These are phyloP conservation scores for Lichenostomus cassidix DNA, from an alignment of 2,113 vertebrate genomes.

Conservation along the genomic window DNA sequence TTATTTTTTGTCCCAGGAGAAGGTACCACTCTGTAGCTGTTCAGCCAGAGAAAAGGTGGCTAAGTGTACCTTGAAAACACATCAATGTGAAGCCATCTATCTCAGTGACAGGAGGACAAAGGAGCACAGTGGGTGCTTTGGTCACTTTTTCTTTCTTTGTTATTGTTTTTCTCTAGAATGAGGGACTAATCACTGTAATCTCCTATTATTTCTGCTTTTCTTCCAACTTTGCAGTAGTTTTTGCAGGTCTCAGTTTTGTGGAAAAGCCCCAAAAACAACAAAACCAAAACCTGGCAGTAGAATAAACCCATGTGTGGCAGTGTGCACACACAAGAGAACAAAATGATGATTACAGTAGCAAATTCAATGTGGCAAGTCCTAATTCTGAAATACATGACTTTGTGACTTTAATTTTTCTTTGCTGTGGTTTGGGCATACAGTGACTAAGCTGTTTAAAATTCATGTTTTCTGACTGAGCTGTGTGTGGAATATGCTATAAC, in stretches of 20 bases:
- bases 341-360: not conserved
- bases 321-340: not conserved
- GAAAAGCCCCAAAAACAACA: not conserved
- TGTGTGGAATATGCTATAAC: not conserved
- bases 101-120: not conserved
- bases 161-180: not conserved
- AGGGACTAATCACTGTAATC: not conserved
- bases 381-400: not conserved
- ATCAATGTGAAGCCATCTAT: not conserved
- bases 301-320: not conserved
- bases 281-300: not conserved
- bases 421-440: not conserved
- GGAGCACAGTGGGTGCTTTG: not conserved
- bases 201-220: conserved; percentile 12
- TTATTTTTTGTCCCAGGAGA: not conserved
- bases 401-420: not conserved
- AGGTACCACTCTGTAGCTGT: not conserved
- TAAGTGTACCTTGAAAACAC: not conserved
- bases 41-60: not conserved
- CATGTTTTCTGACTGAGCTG: not conserved
- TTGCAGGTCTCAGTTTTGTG: not conserved
- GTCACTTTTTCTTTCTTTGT: not conserved
- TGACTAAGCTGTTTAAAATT: not conserved
- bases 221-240: not conserved
- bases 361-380: not conserved